A percentile compares a stretch with the other conserved stretches of the same genome.
Evolutionary conservation across 2,888 invertebrate species (phyloP).

Genomic region (Drosophila nigritarsus): DNA sequence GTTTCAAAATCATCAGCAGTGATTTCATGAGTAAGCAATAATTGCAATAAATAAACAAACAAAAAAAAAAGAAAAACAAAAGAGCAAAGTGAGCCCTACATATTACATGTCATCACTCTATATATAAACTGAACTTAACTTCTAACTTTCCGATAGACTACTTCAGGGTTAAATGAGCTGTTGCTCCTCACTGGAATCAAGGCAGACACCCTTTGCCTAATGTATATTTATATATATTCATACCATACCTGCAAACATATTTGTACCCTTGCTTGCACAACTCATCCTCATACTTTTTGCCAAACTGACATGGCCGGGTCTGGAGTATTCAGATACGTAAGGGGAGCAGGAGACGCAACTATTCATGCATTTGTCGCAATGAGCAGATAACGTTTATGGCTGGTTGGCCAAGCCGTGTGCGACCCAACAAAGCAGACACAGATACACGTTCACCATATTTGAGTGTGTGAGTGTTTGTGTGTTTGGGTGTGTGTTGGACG

Average conservation of each 20-base stretch:
- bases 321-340: slow-evolving; percentile 41
- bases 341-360: slow-evolving; percentile 44
- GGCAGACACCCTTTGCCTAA: slow-evolving; percentile 2
- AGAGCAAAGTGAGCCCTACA: no score
- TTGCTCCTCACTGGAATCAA: neutral
- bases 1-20: neutral
- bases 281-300: slow-evolving; percentile 1
- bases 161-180: slow-evolving; percentile 9
- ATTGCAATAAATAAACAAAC: neutral
- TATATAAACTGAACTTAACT: neutral
- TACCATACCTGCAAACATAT: neutral
- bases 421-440: slow-evolving; percentile 34
- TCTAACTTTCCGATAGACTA: slow-evolving; percentile 3
- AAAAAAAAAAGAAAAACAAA: neutral
- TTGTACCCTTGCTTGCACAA: neutral
- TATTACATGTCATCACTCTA: neutral
- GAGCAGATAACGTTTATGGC: slow-evolving; percentile 76
- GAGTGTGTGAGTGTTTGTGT: slow-evolving; percentile 19
- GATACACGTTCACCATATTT: slow-evolving; percentile 20
- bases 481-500: neutral
- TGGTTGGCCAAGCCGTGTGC: slow-evolving; percentile 62
- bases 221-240: neutral
- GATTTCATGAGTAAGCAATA: neutral
- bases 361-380: slow-evolving; percentile 75
- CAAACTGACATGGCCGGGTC: slow-evolving; percentile 9